Evolutionary conservation across 2,797 vertebrate species (phyloP).

Genomic region (Gorsachius magnificus): DNA sequence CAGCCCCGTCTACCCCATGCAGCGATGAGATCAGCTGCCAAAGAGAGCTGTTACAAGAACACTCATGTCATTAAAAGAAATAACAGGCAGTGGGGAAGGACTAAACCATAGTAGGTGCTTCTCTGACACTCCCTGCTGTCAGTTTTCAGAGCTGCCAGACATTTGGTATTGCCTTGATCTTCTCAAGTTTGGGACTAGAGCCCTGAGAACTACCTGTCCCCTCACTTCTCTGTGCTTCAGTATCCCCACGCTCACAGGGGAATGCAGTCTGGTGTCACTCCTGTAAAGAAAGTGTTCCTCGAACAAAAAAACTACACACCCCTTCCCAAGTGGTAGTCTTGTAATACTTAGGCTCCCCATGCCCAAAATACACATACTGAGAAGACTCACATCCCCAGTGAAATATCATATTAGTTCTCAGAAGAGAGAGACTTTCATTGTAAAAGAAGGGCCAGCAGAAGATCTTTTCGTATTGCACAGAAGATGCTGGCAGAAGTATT

Average conservation of each 20-base stretch:
- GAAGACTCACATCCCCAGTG: neutral
- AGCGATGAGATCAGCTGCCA: neutral
- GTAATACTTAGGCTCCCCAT: neutral
- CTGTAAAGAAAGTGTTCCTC: neutral
- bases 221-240: neutral
- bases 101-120: neutral
- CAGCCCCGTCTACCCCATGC: neutral
- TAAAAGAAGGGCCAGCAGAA: neutral
- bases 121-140: neutral
- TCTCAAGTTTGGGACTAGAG: neutral
- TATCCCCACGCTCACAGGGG: rapidly evolving
- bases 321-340: neutral
- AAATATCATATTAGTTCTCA: rapidly evolving
- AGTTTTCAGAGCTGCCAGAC: neutral
- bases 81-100: neutral
- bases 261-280: neutral
- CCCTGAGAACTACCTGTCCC: neutral
- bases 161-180: neutral
- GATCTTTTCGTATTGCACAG: neutral
- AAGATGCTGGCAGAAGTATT: neutral
- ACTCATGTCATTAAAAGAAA: neutral
- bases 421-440: neutral
- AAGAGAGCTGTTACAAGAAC: neutral
- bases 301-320: neutral
- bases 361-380: neutral